These are phyloP conservation scores for Ceratina japonica DNA, from an alignment of 1,140 invertebrate species.

Conservation along the genomic window DNA sequence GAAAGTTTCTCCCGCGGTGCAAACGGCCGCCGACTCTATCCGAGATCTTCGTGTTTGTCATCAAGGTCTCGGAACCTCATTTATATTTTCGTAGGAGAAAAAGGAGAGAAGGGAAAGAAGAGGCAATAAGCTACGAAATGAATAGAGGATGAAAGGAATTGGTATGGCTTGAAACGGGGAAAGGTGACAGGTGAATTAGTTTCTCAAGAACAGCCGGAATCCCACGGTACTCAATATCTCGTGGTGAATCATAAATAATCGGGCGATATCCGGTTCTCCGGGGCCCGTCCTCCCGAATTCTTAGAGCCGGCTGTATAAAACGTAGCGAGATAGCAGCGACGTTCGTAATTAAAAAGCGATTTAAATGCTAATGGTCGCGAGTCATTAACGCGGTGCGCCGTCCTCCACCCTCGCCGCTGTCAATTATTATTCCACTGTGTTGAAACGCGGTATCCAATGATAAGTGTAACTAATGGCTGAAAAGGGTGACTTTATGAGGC, in stretches of 20 bases:
- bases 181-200: conserved; percentile 52
- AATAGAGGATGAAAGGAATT: neutral
- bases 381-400: conserved; percentile 67
- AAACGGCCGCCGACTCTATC: conserved; percentile 40
- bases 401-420: conserved; percentile 37
- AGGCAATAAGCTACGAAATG: neutral
- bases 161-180: neutral
- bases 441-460: neutral
- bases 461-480: conserved; percentile 1
- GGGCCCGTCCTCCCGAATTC: conserved; percentile 32
- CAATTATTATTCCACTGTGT: conserved; percentile 59
- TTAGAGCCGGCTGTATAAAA: neutral
- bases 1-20: conserved; percentile 25
- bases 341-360: conserved; percentile 71
- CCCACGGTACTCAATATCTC: conserved; percentile 65
- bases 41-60: conserved; percentile 41
- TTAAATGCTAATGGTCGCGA: conserved; percentile 69
- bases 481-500: conserved; percentile 54
- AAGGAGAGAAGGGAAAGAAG: conserved; percentile 11
- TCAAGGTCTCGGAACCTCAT: conserved; percentile 15
- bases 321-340: conserved; percentile 32
- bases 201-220: conserved; percentile 33
- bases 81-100: neutral
- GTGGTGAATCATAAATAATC: conserved; percentile 64
- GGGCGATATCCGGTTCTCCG: conserved; percentile 51